These are phyloP conservation scores for Actinernus sp. DNA, from an alignment of 92 coral and sea anemone genomes.

Conservation along the genomic window DNA sequence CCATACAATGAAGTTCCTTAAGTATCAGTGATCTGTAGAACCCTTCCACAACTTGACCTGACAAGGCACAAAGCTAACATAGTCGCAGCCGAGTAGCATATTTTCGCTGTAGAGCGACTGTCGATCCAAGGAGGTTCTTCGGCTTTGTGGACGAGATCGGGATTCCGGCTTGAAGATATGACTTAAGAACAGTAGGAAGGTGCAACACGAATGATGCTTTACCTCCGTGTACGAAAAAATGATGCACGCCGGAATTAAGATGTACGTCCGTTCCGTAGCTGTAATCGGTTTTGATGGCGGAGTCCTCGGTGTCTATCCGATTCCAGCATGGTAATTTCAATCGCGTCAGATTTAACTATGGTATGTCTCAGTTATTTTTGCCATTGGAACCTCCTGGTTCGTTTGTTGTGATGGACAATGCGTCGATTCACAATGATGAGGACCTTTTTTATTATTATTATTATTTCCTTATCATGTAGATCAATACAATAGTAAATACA, in stretches of 20 bases:
- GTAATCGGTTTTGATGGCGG: constrained; percentile 25
- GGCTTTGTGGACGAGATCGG: constrained; percentile 44
- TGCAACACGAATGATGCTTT: constrained; percentile 23
- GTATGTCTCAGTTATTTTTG: no score
- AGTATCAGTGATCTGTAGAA: constrained; percentile 27
- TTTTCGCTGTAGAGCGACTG: constrained; percentile 28
- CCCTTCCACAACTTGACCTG: constrained; percentile 21
- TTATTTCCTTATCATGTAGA: no score
- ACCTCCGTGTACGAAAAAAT: constrained; percentile 8
- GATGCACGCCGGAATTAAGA: constrained; percentile 30
- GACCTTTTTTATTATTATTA: no score
- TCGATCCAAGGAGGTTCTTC: constrained; percentile 30
- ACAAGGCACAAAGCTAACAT: constrained; percentile 36
- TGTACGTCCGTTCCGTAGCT: constrained; percentile 36
- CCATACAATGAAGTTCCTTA: constrained; percentile 27
- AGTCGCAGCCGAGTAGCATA: constrained; percentile 39
- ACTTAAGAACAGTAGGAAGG: constrained; percentile 23
- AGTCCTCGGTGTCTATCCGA: no score
- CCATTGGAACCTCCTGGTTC: no score
- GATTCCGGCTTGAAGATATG: no score
- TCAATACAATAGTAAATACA: no score
- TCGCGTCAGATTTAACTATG: no score
- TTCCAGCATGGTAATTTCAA: constrained; percentile 47
- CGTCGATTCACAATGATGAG: no score
- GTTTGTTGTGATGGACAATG: no score